Conservation (phyloP, 2,797 vertebrate species). For the Xiphorhynchus erythropygius region DNA sequence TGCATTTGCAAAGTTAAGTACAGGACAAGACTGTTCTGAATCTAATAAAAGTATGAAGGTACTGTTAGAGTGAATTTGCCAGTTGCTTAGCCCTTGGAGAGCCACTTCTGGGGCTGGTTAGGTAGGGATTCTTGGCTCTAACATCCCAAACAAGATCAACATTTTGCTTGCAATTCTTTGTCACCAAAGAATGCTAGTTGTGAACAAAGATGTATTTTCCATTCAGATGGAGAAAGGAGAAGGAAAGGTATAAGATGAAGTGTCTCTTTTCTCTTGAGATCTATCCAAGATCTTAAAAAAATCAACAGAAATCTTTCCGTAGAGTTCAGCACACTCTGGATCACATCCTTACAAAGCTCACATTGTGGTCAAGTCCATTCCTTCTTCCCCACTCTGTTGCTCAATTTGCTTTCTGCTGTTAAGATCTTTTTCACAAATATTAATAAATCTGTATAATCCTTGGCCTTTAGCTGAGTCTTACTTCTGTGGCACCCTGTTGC, state of each 20-base stretch:
- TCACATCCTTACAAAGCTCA: not conserved
- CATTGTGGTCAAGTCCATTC: conserved; percentile 9
- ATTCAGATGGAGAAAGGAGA: not conserved
- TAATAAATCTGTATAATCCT: conserved; percentile 50
- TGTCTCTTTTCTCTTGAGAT: not conserved
- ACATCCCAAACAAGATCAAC: not conserved
- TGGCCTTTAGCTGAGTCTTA: conserved; percentile 31
- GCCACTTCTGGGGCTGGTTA: not conserved
- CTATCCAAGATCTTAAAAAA: conserved; percentile 2
- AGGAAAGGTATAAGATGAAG: not conserved
- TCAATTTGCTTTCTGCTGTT: conserved; percentile 45
- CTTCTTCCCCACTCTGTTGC: conserved; percentile 11
- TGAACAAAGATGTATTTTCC: not conserved
- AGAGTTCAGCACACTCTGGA: not conserved
- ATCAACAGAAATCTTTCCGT: not conserved
- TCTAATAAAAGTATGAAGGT: not conserved
- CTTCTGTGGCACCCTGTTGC: conserved; percentile 17
- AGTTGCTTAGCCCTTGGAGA: not conserved
- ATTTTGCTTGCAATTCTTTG: not conserved
- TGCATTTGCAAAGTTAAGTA: not conserved
- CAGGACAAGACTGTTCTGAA: not conserved
- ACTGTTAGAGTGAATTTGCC: not conserved
- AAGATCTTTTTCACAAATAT: conserved; percentile 27
- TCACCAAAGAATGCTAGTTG: not conserved
- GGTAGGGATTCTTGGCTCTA: not conserved